Evolutionary conservation across 2,113 vertebrate genomes (phyloP).

Genomic region (Rostratula benghalensis): DNA sequence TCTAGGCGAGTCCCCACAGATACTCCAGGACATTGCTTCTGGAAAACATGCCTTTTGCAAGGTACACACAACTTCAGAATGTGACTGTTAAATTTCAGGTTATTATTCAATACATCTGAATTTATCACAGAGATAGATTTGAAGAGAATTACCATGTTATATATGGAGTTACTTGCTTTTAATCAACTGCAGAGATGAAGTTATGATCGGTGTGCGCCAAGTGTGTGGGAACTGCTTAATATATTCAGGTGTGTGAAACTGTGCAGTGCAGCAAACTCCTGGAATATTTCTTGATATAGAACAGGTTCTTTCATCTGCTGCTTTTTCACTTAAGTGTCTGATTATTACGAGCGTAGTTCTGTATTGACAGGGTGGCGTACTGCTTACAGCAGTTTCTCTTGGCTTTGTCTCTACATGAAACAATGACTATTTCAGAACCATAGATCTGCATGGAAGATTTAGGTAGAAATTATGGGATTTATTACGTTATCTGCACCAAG

Average conservation of each 20-base stretch:
- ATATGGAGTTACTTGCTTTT: neutral
- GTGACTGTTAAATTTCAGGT: neutral
- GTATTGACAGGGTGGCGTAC: neutral
- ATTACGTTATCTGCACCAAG: neutral
- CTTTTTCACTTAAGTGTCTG: neutral
- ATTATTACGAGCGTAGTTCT: neutral
- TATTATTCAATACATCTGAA: too few relatives aligned
- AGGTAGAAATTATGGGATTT: fast-evolving
- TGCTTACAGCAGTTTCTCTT: neutral
- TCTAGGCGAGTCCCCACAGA: slow-evolving; percentile 88
- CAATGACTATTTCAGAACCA: neutral
- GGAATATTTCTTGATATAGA: neutral
- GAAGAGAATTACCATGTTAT: neutral
- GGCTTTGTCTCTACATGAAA: neutral
- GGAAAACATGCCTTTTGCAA: slow-evolving; percentile 88
- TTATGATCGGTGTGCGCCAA: neutral
- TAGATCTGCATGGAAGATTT: neutral
- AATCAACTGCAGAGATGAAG: neutral
- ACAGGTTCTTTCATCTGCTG: neutral
- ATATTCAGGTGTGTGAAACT: neutral
- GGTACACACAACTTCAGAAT: slow-evolving; percentile 72
- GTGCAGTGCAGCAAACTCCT: neutral
- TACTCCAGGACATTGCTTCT: slow-evolving; percentile 86
- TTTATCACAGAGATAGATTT: neutral
- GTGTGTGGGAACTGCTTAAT: neutral